Percentiles rank a stretch among this genome's conserved stretches.
phyloP scores from a whole-genome alignment of 1,140 invertebrate genomes.

The Pollicipes pollicipes region DNA sequence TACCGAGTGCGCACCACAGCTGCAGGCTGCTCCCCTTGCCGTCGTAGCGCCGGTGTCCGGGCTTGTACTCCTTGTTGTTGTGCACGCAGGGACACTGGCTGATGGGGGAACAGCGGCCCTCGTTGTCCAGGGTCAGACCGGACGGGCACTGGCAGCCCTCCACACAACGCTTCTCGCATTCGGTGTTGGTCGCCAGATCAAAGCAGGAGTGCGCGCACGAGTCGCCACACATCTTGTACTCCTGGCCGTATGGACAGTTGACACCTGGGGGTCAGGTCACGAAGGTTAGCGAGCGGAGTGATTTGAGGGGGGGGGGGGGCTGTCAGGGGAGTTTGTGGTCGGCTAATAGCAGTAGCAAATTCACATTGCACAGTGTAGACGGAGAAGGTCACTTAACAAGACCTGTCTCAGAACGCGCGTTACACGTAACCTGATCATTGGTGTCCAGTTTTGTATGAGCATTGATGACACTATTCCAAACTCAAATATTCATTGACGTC shows the following conservation, averaged over 20 bases:
- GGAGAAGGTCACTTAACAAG: too few relatives aligned
- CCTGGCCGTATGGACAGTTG: conserved; percentile 54
- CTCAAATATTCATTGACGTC: too few relatives aligned
- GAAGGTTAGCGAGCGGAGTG: too few relatives aligned
- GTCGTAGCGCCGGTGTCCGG: conserved; percentile 38
- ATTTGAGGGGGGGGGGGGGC: too few relatives aligned
- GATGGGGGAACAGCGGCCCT: conserved; percentile 54
- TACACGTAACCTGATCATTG: too few relatives aligned
- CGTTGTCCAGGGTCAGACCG: conserved; percentile 47
- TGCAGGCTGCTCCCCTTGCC: not conserved
- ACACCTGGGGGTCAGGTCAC: conserved; percentile 33
- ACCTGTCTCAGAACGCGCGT: too few relatives aligned
- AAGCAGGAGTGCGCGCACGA: conserved; percentile 50
- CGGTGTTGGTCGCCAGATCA: conserved; percentile 34
- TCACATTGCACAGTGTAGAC: too few relatives aligned
- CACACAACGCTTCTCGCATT: conserved; percentile 47
- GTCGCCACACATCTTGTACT: conserved; percentile 58
- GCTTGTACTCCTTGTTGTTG: conserved; percentile 42
- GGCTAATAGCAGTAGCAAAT: too few relatives aligned
- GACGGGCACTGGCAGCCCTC: conserved; percentile 73
- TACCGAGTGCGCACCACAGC: too few relatives aligned
- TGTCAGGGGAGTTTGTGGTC: too few relatives aligned
- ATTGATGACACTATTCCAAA: too few relatives aligned
- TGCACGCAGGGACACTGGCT: conserved; percentile 54
- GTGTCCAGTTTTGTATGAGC: too few relatives aligned